These are phyloP conservation scores for Parnassius glacialis DNA, from an alignment of 2,888 invertebrate species.

Conservation along the genomic window DNA sequence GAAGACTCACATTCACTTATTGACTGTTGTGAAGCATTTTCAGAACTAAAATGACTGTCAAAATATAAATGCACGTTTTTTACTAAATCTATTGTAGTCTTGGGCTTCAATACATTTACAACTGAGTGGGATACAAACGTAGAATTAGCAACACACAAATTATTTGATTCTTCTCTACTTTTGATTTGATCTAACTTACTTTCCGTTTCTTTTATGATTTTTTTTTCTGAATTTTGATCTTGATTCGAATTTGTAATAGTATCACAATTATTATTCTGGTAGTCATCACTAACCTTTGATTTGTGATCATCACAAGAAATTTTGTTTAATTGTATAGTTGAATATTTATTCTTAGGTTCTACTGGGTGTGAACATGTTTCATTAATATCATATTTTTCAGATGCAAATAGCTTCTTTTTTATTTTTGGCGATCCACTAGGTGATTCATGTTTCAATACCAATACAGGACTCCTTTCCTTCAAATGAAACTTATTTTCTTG, in stretches of 20 bases:
- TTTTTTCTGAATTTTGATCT: slow-evolving; percentile 1
- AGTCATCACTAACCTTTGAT: not conserved
- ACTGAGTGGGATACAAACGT: not conserved
- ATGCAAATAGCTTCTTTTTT: slow-evolving; percentile 50
- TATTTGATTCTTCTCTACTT: not conserved
- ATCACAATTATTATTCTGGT: not conserved
- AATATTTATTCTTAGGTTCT: not conserved
- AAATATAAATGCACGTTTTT: slow-evolving; percentile 60
- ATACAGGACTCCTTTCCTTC: slow-evolving; percentile 51
- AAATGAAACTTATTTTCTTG: not conserved
- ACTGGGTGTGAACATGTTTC: not conserved
- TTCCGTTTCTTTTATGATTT: slow-evolving; percentile 9
- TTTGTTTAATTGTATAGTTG: not conserved
- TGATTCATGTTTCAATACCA: slow-evolving; percentile 42
- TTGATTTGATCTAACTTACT: not conserved
- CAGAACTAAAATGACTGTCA: slow-evolving; percentile 58
- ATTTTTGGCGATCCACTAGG: slow-evolving; percentile 42
- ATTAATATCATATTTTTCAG: slow-evolving; percentile 6
- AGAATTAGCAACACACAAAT: not conserved
- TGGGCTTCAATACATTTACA: not conserved
- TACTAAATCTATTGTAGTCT: slow-evolving; percentile 36
- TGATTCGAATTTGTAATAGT: not conserved
- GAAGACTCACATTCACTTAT: slow-evolving; percentile 58
- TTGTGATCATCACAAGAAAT: not conserved
- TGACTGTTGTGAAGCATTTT: slow-evolving; percentile 51